Evolutionary conservation across 1,140 invertebrate genomes (phyloP).

Genomic region (Triops cancriformis): DNA sequence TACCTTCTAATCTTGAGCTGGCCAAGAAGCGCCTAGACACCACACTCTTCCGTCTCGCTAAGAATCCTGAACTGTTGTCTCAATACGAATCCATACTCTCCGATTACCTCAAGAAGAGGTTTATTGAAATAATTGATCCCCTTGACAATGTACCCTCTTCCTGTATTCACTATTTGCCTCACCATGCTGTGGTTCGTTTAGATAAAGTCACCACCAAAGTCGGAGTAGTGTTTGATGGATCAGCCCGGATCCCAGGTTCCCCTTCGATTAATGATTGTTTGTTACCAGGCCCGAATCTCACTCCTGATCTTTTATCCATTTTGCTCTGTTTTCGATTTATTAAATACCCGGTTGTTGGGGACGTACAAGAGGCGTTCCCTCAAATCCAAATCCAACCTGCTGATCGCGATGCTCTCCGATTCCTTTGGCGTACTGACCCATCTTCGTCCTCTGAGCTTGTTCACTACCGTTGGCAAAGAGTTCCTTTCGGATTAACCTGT

Average conservation of each 20-base stretch:
- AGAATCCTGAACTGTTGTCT: background rate
- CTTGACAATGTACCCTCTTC: background rate
- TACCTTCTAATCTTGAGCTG: conserved; percentile 14
- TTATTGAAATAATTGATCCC: conserved; percentile 28
- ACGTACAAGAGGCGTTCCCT: conserved; percentile 7
- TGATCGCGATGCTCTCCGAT: background rate
- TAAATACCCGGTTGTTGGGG: background rate
- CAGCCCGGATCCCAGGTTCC: conserved; percentile 4
- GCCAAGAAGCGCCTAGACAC: conserved; percentile 22
- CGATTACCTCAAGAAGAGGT: conserved; percentile 25
- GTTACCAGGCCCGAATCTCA: conserved; percentile 26
- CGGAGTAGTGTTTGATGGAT: conserved; percentile 31
- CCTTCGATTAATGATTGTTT: conserved; percentile 32
- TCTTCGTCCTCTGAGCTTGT: background rate
- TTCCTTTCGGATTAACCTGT: background rate
- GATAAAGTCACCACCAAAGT: conserved; percentile 27
- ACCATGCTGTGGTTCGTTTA: conserved; percentile 28
- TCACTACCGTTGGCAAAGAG: background rate
- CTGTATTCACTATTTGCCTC: conserved; percentile 30
- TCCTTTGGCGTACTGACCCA: background rate
- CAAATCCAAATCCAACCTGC: background rate
- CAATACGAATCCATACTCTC: conserved; percentile 27
- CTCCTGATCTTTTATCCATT: background rate
- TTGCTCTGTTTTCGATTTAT: background rate
- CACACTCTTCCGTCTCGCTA: conserved; percentile 13